Base-by-base conservation (phyloP, 2,797 vertebrate species). In the Schizothorax lantsangensis region DNA sequence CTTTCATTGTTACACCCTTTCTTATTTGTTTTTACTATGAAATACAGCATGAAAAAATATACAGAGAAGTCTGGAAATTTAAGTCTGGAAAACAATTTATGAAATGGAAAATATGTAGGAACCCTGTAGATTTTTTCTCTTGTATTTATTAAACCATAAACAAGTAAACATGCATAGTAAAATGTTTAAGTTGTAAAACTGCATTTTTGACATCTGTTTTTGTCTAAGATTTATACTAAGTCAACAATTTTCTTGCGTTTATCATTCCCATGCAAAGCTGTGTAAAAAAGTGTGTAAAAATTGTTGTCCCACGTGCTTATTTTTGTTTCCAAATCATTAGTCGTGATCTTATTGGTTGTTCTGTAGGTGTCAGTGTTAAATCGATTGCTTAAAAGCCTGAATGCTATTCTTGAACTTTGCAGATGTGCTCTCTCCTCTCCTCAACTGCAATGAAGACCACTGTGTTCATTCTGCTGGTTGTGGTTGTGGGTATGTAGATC, bases 401-500 rank as follows among this genome's bases (percentile, higher is more conserved):
- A 78, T 43, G 26, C 59, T 21, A 1, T 21, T 54, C 23, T 1
- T 68, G 14, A 11, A 33, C 21, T 78, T 68, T 26, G 45, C 30
- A 68, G 33, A 77, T 66, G 30, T 49, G 26, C 59, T 84, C 45
- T 77, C 6, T 86, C 36, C 12, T 21, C 75, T 79, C 19, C 40
- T 38, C 12, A 38, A 52, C 43, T 38, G 57, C 33, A 86, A 92
- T 92, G 89, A 89, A 81, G 71, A 54, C 47, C 23, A 5, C 78
- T 79, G 66, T 86, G 43, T 82, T 85, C 45, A 80, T 57, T 74
- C 84, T 90, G 30, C 71, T 91, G 72, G 30, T 89, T 54, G 71
- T 80, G 73, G 82, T 74, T 84, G 88, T 86, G 75, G 83, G 90
- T 90, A 81, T 84, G 90, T 79, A 57, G 2, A 59, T 14, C 71